phyloP scores from a whole-genome alignment of 53 echinoderm and acorn worm genomes.

The Holothuria scabra region DNA sequence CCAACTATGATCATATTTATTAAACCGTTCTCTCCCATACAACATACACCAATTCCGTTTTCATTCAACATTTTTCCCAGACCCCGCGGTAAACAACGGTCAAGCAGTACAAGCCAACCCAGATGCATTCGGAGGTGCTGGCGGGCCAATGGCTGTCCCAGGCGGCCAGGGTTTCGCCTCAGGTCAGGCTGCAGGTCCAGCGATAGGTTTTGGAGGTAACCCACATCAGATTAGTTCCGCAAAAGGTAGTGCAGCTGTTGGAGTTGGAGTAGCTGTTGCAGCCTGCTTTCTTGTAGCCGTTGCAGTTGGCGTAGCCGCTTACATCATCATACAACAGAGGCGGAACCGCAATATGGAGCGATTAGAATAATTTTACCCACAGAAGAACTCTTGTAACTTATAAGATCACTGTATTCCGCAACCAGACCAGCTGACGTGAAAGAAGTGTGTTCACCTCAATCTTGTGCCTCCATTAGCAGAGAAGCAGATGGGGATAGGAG shows the following conservation, averaged over 20 bases:
- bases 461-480: no score
- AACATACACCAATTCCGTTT: no score
- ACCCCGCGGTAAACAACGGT: no score
- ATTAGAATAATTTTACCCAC: neutral
- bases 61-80: no score
- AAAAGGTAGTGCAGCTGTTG: neutral
- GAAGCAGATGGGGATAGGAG: no score
- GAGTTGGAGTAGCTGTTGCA: neutral
- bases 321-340: slow-evolving; percentile 20
- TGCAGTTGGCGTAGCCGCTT: slow-evolving; percentile 16
- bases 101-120: slow-evolving; percentile 10
- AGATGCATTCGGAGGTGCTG: neutral
- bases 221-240: slow-evolving; percentile 15
- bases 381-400: no score
- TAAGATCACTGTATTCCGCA: no score
- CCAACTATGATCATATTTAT: no score
- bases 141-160: neutral
- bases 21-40: no score
- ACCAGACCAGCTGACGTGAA: no score
- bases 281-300: neutral
- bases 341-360: slow-evolving; percentile 17
- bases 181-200: neutral
- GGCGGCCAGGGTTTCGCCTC: neutral
- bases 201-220: neutral
- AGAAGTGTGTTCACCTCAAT: no score